Base-by-base conservation (phyloP, 1,140 invertebrate genomes). In the Telenomus remus region DNA sequence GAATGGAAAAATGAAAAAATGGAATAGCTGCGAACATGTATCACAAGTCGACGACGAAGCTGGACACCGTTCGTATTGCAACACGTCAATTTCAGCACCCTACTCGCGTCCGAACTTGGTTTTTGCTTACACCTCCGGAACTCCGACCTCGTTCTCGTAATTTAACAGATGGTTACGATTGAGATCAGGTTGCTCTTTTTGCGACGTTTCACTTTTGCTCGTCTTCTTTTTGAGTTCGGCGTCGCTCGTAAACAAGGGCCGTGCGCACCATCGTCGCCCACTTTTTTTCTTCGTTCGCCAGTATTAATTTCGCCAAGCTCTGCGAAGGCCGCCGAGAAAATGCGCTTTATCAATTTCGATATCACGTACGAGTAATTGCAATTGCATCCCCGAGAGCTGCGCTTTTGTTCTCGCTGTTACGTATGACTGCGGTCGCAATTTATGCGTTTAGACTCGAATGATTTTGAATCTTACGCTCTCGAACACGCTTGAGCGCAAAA, bases 111-210 rank as follows among this genome's bases (percentile, higher is more conserved):
- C 42, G 56, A 42, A 50, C 49, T 64, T 75, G 54, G 53, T 69
- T 71, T 76, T 76, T 68, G 66, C 74, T 76, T 61, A 71, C 68
- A 76, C 74, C 53, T 76, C 19, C 74, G 63, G 47, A 71, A 71
- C 74, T 68, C 50, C 68, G 74, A 76, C 61, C 68, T 71, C 74
- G 74, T 76, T 76, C 68, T 56, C 66, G 66, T 68, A 75, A 75
- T 75, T 75, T 75, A 75, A 66, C 71, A 75, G 71, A 68, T 75
- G 71, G 57, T 68, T 68, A 64, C 71, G 71, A 75, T 76, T 71
- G 66, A 53, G 56, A 72, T 59, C 73, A 59, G 72, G 50, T 75
- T 64, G 63, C 50, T 54, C 51, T 61, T 60, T 65, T 65, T 64
- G 39, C 42, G 50, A 10, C 42, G 54, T 69, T 64, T 54, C 44